phyloP scores from a whole-genome alignment of 35 echinoderm and acorn worm genomes.

The Hemicentrotus pulcherrimus region DNA sequence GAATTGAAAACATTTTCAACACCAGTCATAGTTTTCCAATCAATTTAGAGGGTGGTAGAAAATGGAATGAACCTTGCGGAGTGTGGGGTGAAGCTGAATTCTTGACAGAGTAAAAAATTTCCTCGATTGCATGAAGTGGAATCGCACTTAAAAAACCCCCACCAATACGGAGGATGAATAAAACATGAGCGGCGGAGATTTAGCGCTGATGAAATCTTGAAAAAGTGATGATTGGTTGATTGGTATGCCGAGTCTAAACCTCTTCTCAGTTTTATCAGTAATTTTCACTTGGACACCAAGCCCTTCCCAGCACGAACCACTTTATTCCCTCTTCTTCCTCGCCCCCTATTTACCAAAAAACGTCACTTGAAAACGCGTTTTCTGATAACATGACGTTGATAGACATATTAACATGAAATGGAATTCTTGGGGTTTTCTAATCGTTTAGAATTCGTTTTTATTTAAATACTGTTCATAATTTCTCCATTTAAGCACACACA shows the following conservation, averaged over 20 bases:
- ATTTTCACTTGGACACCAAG: not conserved
- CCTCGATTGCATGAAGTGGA: not conserved
- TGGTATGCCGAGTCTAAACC: not conserved
- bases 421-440: not conserved
- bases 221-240: not conserved
- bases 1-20: not conserved
- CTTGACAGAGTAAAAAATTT: not conserved
- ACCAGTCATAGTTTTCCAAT: not conserved
- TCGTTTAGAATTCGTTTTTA: not conserved
- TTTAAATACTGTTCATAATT: not conserved
- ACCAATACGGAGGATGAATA: not conserved
- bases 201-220: conserved; percentile 3
- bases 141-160: not conserved
- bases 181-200: not conserved
- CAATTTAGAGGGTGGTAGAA: not conserved
- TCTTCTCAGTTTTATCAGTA: not conserved
- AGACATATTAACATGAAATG: not conserved
- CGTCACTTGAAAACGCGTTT: not conserved
- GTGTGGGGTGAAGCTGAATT: not conserved
- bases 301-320: not conserved
- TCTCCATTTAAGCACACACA: not conserved
- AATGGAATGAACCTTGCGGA: not conserved
- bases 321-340: not conserved
- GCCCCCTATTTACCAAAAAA: not conserved
- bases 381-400: not conserved